phyloP scores from a whole-genome alignment of 2,113 vertebrate species.

The Cinclus cinclus region DNA sequence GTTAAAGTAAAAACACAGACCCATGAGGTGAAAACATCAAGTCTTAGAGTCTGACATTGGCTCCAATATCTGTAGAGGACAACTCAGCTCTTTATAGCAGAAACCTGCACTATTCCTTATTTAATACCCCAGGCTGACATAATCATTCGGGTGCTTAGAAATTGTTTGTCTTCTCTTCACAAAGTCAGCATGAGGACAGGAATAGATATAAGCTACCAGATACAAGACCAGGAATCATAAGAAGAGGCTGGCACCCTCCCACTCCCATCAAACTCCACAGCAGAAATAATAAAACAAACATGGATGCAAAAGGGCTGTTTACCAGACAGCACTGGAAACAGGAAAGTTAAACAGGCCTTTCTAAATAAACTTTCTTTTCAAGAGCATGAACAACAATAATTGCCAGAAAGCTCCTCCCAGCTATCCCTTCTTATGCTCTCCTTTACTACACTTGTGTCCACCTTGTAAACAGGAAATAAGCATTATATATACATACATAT shows the following conservation, averaged over 20 bases:
- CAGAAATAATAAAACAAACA: not conserved
- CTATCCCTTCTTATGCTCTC: not conserved
- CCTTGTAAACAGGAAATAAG: not conserved
- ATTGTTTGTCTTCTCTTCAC: not conserved
- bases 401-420: not conserved
- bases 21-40: not conserved
- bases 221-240: not conserved
- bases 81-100: not conserved
- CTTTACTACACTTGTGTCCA: not conserved
- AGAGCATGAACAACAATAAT: not conserved
- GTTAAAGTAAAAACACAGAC: not conserved
- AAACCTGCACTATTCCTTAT: not conserved
- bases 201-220: not conserved
- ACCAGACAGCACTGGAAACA: not conserved
- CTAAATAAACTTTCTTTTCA: not conserved
- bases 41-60: not conserved
- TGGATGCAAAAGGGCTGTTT: not conserved
- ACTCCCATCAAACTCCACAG: not conserved
- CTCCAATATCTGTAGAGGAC: not conserved
- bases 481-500: not conserved
- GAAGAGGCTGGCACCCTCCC: not conserved
- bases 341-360: not conserved
- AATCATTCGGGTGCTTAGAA: not conserved
- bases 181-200: not conserved
- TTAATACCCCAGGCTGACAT: not conserved